phyloP scores from a whole-genome alignment of 2,113 vertebrate genomes.

The Myotis davidii region DNA sequence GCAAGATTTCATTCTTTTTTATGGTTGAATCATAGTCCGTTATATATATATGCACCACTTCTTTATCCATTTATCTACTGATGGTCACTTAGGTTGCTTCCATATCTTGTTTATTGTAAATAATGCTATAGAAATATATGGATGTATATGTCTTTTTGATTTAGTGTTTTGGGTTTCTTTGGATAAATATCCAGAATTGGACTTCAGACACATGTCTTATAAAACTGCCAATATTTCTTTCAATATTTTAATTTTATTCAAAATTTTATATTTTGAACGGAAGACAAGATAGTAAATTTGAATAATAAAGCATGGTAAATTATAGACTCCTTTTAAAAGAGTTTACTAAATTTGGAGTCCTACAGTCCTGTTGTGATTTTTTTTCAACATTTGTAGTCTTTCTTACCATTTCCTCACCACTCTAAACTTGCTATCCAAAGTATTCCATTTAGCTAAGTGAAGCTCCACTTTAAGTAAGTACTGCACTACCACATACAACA shows the following conservation, averaged over 20 bases:
- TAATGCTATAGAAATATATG: neutral
- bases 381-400: slow-evolving; percentile 76
- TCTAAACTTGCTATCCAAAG: slow-evolving; percentile 68
- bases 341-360: slow-evolving; percentile 79
- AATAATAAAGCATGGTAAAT: slow-evolving; percentile 83
- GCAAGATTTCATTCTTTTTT: neutral
- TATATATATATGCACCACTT: neutral
- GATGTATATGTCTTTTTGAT: neutral
- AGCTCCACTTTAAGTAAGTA: slow-evolving; percentile 82
- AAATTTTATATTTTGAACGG: slow-evolving; percentile 87
- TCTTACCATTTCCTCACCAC: slow-evolving; percentile 76
- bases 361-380: slow-evolving; percentile 79
- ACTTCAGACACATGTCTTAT: neutral
- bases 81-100: neutral
- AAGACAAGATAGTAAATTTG: slow-evolving; percentile 84
- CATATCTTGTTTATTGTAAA: neutral
- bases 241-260: slow-evolving; percentile 80
- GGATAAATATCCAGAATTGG: neutral
- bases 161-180: neutral
- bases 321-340: slow-evolving; percentile 75
- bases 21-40: neutral
- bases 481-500: slow-evolving; percentile 82
- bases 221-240: neutral
- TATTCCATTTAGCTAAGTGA: slow-evolving; percentile 78
- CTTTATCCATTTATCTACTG: neutral